Conservation (phyloP, 2,797 vertebrate genomes). For the Astyanax mexicanus region DNA sequence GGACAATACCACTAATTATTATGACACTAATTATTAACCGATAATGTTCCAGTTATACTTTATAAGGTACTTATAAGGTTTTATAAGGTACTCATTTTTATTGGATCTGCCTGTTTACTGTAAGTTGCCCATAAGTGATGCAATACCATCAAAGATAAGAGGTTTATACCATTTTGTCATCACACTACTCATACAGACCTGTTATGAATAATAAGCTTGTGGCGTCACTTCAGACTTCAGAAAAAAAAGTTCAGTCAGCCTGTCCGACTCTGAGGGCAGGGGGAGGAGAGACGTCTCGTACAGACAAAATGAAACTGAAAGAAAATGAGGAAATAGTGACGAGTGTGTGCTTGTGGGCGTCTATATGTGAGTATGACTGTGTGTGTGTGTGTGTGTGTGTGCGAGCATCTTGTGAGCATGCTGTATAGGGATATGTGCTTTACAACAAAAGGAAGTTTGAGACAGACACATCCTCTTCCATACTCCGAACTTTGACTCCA, state of each 20-base stretch:
- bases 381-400: constrained; percentile 47
- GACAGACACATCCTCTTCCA: constrained; percentile 41
- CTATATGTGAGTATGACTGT: constrained; percentile 26
- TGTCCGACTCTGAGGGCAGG: not conserved
- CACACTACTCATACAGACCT: constrained; percentile 4
- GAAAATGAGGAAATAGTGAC: constrained; percentile 37
- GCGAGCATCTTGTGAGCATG: constrained; percentile 51
- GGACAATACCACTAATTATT: too few relatives aligned
- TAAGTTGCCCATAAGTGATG: not conserved
- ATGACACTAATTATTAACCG: too few relatives aligned
- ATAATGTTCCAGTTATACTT: too few relatives aligned
- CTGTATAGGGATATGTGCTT: constrained; percentile 43
- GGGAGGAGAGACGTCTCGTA: not conserved
- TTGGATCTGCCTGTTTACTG: not conserved
- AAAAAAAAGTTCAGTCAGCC: not conserved
- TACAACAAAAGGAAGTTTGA: constrained; percentile 52
- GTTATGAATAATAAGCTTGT: constrained; percentile 19
- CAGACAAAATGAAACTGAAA: constrained; percentile 45
- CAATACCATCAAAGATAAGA: constrained; percentile 3
- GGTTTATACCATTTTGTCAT: not conserved
- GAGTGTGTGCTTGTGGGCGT: constrained; percentile 20
- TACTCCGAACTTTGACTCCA: not conserved
- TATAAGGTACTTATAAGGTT: too few relatives aligned
- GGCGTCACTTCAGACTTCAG: not conserved
- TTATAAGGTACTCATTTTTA: not conserved